phyloP scores from a whole-genome alignment of 2,113 vertebrate species.

The Hippoglossus stenolepis region DNA sequence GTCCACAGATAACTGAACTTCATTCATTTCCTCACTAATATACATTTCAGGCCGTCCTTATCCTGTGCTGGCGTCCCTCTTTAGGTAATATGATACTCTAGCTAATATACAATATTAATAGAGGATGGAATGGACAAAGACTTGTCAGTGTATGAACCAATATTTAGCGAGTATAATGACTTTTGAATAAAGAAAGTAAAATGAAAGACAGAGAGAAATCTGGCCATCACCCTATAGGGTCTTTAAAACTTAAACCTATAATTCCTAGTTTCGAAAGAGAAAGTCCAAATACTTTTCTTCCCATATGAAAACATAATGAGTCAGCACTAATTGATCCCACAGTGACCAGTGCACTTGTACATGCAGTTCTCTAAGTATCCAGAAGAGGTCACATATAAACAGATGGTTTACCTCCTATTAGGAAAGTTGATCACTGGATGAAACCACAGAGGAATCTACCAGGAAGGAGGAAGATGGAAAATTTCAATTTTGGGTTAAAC shows the following conservation, averaged over 20 bases:
- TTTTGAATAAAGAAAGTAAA: neutral
- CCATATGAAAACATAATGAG: neutral
- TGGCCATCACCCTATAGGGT: no score
- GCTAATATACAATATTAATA: neutral
- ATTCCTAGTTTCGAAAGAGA: no score
- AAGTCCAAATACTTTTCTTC: neutral
- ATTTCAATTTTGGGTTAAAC: no score
- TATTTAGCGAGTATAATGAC: neutral
- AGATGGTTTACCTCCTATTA: neutral
- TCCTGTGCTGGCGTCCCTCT: neutral
- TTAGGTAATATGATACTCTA: no score
- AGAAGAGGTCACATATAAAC: conserved; percentile 47
- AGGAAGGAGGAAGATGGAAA: neutral
- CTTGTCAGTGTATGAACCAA: neutral
- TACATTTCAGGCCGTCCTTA: neutral
- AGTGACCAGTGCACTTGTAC: neutral
- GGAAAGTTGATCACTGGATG: neutral
- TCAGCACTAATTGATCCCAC: neutral
- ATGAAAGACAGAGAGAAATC: no score
- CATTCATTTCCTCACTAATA: neutral
- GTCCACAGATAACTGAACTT: neutral
- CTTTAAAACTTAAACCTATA: no score
- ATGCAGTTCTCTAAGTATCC: conserved; percentile 45
- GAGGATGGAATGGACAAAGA: neutral
- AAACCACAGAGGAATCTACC: neutral